phyloP scores from a whole-genome alignment of 2,113 vertebrate species.

The Eublepharis macularius region DNA sequence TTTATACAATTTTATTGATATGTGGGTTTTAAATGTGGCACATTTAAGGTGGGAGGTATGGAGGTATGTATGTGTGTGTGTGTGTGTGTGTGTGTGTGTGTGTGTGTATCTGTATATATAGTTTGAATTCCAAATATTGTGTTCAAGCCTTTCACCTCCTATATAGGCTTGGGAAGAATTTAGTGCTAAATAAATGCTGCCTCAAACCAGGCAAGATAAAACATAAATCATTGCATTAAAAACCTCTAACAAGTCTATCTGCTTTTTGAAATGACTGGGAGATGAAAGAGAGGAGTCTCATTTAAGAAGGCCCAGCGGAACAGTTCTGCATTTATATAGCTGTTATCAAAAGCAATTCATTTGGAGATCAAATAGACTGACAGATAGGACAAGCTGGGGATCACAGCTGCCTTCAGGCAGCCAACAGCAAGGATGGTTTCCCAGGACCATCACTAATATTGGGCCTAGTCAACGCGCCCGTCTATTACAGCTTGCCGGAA shows the following conservation, averaged over 20 bases:
- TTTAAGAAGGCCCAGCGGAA: conserved; percentile 86
- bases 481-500: conserved; percentile 66
- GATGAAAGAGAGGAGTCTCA: conserved; percentile 86
- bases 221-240: conserved; percentile 86
- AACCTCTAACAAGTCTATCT: conserved; percentile 86
- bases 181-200: conserved; percentile 84
- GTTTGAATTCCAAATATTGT: conserved; percentile 61
- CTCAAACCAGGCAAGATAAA: conserved; percentile 81
- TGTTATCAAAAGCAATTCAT: conserved; percentile 92
- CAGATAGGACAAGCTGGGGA: conserved; percentile 87
- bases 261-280: conserved; percentile 85
- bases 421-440: conserved; percentile 76
- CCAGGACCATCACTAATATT: conserved; percentile 77
- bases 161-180: conserved; percentile 73
- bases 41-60: neutral
- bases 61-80: neutral
- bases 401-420: conserved; percentile 83
- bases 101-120: neutral
- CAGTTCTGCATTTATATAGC: conserved; percentile 87
- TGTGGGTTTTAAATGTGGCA: too few species aligned
- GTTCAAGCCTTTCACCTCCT: conserved; percentile 62
- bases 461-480: conserved; percentile 74
- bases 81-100: neutral
- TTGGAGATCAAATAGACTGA: conserved; percentile 91
- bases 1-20: neutral